Evolutionary conservation across 2,797 vertebrate species (phyloP).

Genomic region (Cetoscarus ocellatus): DNA sequence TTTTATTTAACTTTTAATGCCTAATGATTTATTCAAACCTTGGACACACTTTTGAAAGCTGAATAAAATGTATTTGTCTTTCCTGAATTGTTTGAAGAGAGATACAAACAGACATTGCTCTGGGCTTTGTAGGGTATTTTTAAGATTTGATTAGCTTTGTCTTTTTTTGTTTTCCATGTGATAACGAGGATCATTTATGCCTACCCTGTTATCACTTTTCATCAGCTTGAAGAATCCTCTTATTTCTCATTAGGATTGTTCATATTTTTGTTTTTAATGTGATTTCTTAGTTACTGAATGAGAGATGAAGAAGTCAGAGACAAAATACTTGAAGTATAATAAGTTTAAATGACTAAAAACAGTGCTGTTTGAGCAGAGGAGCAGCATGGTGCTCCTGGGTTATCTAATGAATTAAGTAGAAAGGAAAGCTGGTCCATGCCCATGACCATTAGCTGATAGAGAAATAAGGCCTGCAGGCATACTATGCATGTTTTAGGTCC

Average conservation of each 20-base stretch:
- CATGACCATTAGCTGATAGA: constrained; percentile 79
- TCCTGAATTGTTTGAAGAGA: constrained; percentile 64
- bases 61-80: constrained; percentile 75
- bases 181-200: constrained; percentile 33
- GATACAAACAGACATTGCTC: constrained; percentile 72
- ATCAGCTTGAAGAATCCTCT: constrained; percentile 26
- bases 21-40: constrained; percentile 79
- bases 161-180: constrained; percentile 11
- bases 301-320: constrained; percentile 25
- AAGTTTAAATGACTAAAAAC: constrained; percentile 49
- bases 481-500: constrained; percentile 75
- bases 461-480: constrained; percentile 78
- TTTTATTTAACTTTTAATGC: constrained; percentile 84
- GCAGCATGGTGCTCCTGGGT: constrained; percentile 41
- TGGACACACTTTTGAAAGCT: constrained; percentile 72
- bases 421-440: constrained; percentile 68
- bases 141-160: constrained; percentile 43
- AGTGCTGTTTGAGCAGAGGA: constrained; percentile 33
- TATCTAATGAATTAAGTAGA: constrained; percentile 70
- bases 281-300: constrained; percentile 21
- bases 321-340: constrained; percentile 42
- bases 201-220: constrained; percentile 23
- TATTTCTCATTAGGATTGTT: constrained; percentile 17
- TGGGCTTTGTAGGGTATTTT: constrained; percentile 69
- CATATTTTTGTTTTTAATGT: constrained; percentile 21